Conservation (phyloP, 2,888 invertebrate species). For the Mythimna pallens region DNA sequence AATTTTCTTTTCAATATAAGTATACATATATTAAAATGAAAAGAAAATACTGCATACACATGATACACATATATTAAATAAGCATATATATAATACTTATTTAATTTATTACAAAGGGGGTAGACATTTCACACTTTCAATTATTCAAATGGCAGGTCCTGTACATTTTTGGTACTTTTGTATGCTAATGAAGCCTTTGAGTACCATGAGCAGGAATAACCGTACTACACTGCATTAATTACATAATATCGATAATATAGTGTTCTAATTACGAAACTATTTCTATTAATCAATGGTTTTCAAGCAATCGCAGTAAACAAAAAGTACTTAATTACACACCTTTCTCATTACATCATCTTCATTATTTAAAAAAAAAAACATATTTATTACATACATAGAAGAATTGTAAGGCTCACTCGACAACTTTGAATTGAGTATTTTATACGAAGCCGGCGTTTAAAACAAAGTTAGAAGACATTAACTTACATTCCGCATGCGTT, state of each 20-base stretch:
- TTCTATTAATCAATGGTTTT: not conserved
- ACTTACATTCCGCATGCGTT: conserved; percentile 81
- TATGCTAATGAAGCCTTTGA: conserved; percentile 73
- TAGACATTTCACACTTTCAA: conserved; percentile 49
- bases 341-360: not conserved
- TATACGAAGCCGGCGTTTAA: conserved; percentile 26
- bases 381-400: not conserved
- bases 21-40: no score
- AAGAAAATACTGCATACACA: not conserved
- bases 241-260: no score
- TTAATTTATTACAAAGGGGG: conserved; percentile 1
- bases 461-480: conserved; percentile 70
- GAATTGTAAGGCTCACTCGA: not conserved
- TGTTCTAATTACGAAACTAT: not conserved
- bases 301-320: not conserved
- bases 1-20: not conserved
- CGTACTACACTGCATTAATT: not conserved
- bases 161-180: conserved; percentile 66
- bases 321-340: not conserved
- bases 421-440: conserved; percentile 8
- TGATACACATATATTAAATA: no score
- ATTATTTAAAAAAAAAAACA: not conserved
- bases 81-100: not conserved
- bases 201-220: conserved; percentile 67
- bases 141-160: conserved; percentile 69